phyloP scores from a whole-genome alignment of 1,140 invertebrate genomes.

The Caerostris extrusa region DNA sequence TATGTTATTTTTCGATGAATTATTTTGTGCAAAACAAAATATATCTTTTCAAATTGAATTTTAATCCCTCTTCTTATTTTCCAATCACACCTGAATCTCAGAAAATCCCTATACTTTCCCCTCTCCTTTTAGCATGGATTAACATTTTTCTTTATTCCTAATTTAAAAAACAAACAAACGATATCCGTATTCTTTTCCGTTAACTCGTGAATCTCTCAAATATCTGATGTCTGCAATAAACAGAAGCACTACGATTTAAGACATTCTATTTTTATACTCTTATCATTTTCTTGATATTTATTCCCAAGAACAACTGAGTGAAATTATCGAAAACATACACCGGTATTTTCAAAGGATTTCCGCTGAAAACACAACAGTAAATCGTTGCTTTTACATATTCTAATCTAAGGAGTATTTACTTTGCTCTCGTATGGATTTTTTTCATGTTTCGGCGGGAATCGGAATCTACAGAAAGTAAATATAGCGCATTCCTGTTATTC shows the following conservation, averaged over 20 bases:
- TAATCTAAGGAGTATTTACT: conserved; percentile 27
- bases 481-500: conserved; percentile 16
- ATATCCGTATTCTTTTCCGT: not conserved
- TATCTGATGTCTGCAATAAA: not conserved
- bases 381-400: conserved; percentile 26
- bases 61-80: not conserved
- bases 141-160: not conserved
- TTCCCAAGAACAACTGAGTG: not conserved
- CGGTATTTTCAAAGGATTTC: conserved; percentile 10
- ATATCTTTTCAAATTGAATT: no score
- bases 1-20: no score
- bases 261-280: not conserved
- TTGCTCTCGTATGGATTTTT: conserved; percentile 18
- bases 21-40: no score
- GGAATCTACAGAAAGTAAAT: not conserved
- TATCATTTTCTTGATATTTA: not conserved
- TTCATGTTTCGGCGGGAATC: not conserved
- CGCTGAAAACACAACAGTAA: not conserved
- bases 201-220: not conserved
- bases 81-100: not conserved
- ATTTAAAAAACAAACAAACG: not conserved
- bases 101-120: not conserved
- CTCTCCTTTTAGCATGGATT: not conserved
- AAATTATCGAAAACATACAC: conserved; percentile 24
- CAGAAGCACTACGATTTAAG: not conserved